These are phyloP conservation scores for Labroides dimidiatus DNA, from an alignment of 2,797 vertebrate genomes.

Conservation along the genomic window DNA sequence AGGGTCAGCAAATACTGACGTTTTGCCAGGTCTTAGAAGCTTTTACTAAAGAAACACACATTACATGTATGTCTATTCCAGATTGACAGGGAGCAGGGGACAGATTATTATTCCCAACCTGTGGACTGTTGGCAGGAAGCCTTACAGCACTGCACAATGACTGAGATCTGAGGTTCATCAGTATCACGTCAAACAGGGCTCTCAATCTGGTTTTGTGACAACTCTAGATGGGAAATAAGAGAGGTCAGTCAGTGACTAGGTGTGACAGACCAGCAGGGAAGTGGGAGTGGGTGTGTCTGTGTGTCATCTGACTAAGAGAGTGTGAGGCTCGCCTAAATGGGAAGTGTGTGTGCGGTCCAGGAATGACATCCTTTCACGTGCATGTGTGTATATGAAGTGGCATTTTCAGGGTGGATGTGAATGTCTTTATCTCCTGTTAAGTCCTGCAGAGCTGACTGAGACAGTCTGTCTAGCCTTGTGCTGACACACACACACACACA, in stretches of 20 bases:
- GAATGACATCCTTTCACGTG: slow-evolving; percentile 46
- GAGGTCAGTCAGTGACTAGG: slow-evolving; percentile 30
- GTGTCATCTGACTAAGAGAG: slow-evolving; percentile 41
- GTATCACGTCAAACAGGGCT: no score
- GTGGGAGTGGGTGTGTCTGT: slow-evolving; percentile 39
- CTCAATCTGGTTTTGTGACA: no score
- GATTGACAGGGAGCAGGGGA: no score
- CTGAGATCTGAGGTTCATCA: no score
- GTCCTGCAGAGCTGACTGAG: slow-evolving; percentile 17
- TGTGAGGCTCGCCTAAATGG: slow-evolving; percentile 39
- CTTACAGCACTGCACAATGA: no score
- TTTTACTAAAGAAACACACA: no score
- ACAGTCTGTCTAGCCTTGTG: slow-evolving; percentile 2
- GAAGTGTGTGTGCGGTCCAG: slow-evolving; percentile 42
- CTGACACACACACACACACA: slow-evolving; percentile 5
- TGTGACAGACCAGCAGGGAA: slow-evolving; percentile 32
- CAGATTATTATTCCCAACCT: no score
- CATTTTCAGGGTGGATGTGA: slow-evolving; percentile 44
- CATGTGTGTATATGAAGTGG: slow-evolving; percentile 24
- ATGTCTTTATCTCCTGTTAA: slow-evolving; percentile 39
- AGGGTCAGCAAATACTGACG: no score
- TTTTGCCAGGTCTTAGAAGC: no score
- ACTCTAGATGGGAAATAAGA: slow-evolving; percentile 21
- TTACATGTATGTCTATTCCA: no score
- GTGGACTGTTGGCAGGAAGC: no score